phyloP scores from a whole-genome alignment of 2,888 invertebrate genomes.

The Malthinus seriepunctatus region DNA sequence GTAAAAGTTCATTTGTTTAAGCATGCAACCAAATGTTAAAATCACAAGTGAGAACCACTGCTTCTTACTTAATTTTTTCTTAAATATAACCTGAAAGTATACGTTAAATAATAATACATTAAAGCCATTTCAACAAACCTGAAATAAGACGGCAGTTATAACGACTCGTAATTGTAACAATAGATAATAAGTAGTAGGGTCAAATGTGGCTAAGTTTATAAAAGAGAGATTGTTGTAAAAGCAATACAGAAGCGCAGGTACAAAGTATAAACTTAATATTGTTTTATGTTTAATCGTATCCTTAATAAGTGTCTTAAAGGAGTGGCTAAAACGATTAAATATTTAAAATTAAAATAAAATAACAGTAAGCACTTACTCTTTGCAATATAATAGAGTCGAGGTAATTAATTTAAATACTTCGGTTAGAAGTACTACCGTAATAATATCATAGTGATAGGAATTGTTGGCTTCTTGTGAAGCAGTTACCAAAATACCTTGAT shows the following conservation, averaged over 20 bases:
- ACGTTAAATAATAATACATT: constrained; percentile 11
- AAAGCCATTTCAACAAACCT: constrained; percentile 56
- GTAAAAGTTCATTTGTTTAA: constrained; percentile 75
- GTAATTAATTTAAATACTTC: constrained; percentile 83
- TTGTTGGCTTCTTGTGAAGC: constrained; percentile 83
- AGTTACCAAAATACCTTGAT: constrained; percentile 91
- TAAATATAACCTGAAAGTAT: constrained; percentile 76
- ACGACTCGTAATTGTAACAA: constrained; percentile 90
- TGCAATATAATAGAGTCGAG: constrained; percentile 72
- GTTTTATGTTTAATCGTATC: constrained; percentile 64
- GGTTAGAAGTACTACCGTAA: constrained; percentile 85
- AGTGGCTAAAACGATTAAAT: constrained; percentile 61
- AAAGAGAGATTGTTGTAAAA: constrained; percentile 94
- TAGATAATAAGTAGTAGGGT: constrained; percentile 93
- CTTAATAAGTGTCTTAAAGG: constrained; percentile 58
- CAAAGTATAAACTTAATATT: constrained; percentile 79
- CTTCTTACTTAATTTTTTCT: constrained; percentile 73
- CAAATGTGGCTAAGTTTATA: constrained; percentile 86
- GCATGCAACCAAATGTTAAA: constrained; percentile 86
- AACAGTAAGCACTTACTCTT: constrained; percentile 59
- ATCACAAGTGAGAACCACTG: constrained; percentile 92
- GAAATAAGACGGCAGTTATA: constrained; percentile 88
- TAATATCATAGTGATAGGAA: constrained; percentile 84
- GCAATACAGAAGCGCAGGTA: constrained; percentile 90
- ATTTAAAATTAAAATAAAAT: constrained; percentile 2